Evolutionary conservation across 2,113 vertebrate species (phyloP), one percentile per base, ranked within the genome.

Genomic region (Theropithecus gelada): DNA sequence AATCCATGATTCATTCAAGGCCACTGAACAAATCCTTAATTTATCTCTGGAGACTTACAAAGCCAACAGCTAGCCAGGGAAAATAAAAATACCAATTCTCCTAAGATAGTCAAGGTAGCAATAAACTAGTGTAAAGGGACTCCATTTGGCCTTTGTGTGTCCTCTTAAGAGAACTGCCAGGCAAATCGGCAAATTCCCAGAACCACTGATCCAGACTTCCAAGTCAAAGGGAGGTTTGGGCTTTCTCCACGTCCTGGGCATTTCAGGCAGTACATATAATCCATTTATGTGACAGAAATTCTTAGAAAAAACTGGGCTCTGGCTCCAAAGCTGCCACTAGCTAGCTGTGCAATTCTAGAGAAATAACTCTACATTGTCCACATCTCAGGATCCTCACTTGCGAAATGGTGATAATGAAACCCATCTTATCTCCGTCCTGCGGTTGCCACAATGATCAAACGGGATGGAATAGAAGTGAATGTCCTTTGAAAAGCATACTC

Each of bases 391-490:
- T 52, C 17, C 8, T 96, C 57, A 23, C 73, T 70, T 93, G 81
- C 88, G 90, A 95, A 96, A 93, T 4, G 43, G 16, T 96, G 55
- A 96, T 94, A 81, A 70, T 93, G 92, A 66, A 57, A 79, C 8
- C 75, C 25, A 82, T 81, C 14, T 72, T n/a, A n/a, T 52, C 43
- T 92, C 68, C 84, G 90, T 88, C 90, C 79, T 90, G 48, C 32
- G 90, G 76, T 96, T 94, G 38, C 57, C 88, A n/a, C 66, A 73
- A 97, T 95, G 82, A 96, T 93, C 91, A 96, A 96, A 96, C 35
- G 52, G 93, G 79, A 68, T 5, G 20, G 72, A 90, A 96, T 22
- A 81, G 88, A 92, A 95, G 76, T 8, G n/a, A 83, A 61, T 38
- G 70, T 92, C 43, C 81, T 96, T 90, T 93, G 94, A 87, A 97